These are phyloP conservation scores for Melanotaenia pygmaea DNA, from an alignment of 2,797 vertebrate genomes.

Conservation along the genomic window DNA sequence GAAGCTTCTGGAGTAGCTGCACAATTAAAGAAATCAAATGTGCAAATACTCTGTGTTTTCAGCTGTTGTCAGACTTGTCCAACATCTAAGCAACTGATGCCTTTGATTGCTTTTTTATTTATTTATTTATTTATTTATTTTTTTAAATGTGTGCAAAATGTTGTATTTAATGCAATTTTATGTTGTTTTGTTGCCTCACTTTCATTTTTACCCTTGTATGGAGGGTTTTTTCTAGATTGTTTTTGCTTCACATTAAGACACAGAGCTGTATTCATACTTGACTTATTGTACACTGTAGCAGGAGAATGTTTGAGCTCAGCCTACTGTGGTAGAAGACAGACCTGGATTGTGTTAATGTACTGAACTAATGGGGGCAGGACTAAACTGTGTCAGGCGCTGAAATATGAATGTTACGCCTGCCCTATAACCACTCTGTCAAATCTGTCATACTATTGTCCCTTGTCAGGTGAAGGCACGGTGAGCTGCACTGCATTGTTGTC, in stretches of 20 bases:
- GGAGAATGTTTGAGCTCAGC: conserved; percentile 38
- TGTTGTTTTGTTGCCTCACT: conserved; percentile 4
- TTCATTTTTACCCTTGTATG: not conserved
- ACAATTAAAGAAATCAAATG: conserved; percentile 5
- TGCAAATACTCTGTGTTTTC: not conserved
- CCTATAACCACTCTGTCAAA: not conserved
- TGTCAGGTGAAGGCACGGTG: not conserved
- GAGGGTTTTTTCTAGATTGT: conserved; percentile 6
- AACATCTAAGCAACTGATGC: not conserved
- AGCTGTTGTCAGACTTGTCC: not conserved
- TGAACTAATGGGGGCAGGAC: conserved; percentile 16
- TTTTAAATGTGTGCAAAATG: not conserved
- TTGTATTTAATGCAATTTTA: not conserved
- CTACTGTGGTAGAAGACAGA: conserved; percentile 32
- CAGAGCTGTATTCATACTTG: not conserved
- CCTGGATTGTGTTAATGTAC: conserved; percentile 44
- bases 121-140: too few species aligned
- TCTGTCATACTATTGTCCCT: not conserved
- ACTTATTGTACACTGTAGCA: conserved; percentile 19
- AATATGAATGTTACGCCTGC: not conserved
- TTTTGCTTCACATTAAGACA: conserved; percentile 19
- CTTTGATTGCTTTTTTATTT: not conserved
- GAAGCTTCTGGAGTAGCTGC: not conserved
- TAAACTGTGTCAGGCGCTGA: conserved; percentile 3
- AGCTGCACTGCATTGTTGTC: not conserved